Percentiles rank a stretch among this genome's conserved stretches.
phyloP scores from a whole-genome alignment of 2,113 vertebrate species.

The Oncorhynchus keta region DNA sequence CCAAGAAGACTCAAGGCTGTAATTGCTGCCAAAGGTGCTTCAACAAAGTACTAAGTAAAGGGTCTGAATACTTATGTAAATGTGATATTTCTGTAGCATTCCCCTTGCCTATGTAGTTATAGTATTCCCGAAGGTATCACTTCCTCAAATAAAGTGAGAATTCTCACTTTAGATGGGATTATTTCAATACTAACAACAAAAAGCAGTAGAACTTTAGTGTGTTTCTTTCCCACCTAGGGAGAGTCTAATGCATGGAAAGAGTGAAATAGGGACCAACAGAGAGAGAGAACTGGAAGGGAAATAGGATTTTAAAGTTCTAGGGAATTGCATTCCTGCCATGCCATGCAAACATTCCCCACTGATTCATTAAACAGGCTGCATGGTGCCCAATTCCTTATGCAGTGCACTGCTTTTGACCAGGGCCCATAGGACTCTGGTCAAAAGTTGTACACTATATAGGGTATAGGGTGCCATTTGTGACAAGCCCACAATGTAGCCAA shows the following conservation, averaged over 20 bases:
- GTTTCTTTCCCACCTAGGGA: not conserved
- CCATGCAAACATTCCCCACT: conserved; percentile 33
- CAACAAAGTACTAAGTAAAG: too few relatives aligned
- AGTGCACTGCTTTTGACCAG: too few relatives aligned
- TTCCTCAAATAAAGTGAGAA: too few relatives aligned
- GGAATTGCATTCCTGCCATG: conserved; percentile 28
- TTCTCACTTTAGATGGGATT: not conserved
- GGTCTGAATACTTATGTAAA: too few relatives aligned
- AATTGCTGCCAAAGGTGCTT: too few relatives aligned
- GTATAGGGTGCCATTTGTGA: too few relatives aligned
- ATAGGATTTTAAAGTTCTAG: conserved; percentile 19
- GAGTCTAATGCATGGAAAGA: conserved; percentile 1
- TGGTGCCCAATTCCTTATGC: not conserved
- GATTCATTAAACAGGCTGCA: conserved; percentile 1
- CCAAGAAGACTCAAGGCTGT: too few relatives aligned
- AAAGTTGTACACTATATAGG: too few relatives aligned
- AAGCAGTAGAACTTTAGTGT: not conserved
- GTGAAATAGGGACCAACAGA: not conserved
- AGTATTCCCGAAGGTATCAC: not conserved
- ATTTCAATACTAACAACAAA: too few relatives aligned
- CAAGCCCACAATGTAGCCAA: not conserved
- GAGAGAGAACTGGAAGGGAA: not conserved
- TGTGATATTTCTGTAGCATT: not conserved
- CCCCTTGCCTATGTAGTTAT: not conserved
- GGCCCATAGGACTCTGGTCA: too few relatives aligned